Evolutionary conservation across 2,888 invertebrate species (phyloP).

Genomic region (Epicampocera succincta): DNA sequence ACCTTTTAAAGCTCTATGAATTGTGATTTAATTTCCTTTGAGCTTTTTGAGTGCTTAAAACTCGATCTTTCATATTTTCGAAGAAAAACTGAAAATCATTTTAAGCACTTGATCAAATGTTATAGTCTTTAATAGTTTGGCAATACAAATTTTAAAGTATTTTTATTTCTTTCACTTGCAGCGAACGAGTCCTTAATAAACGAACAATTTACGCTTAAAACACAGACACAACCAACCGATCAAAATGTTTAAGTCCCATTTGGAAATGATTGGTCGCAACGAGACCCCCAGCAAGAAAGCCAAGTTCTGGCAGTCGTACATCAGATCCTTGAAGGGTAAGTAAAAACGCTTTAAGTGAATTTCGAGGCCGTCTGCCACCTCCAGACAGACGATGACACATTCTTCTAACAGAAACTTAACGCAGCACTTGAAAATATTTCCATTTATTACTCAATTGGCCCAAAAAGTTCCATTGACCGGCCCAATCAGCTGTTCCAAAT

Average conservation of each 20-base stretch:
- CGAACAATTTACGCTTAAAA: conserved; percentile 76
- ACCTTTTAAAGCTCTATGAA: too few relatives aligned
- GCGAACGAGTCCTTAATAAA: conserved; percentile 87
- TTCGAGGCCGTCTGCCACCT: too few relatives aligned
- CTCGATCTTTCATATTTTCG: too few relatives aligned
- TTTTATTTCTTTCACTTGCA: conserved; percentile 78
- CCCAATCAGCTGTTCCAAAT: neutral
- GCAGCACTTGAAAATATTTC: neutral
- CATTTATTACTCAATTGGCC: neutral
- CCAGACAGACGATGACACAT: neutral
- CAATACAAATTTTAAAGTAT: conserved; percentile 29
- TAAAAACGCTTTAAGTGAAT: conserved; percentile 8
- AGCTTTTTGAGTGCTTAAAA: too few relatives aligned
- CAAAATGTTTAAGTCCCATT: conserved; percentile 95
- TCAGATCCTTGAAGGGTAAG: conserved; percentile 94
- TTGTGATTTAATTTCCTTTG: too few relatives aligned
- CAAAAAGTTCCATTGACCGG: conserved; percentile 15
- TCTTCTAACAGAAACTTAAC: too few relatives aligned
- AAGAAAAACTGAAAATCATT: too few relatives aligned
- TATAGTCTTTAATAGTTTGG: too few relatives aligned
- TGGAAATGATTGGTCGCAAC: conserved; percentile 96
- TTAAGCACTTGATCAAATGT: too few relatives aligned
- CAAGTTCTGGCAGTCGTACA: conserved; percentile 96
- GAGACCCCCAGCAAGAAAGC: conserved; percentile 95
- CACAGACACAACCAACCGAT: conserved; percentile 74